These are phyloP conservation scores for Gopherus flavomarginatus DNA, from an alignment of 2,113 vertebrate genomes.

Conservation along the genomic window DNA sequence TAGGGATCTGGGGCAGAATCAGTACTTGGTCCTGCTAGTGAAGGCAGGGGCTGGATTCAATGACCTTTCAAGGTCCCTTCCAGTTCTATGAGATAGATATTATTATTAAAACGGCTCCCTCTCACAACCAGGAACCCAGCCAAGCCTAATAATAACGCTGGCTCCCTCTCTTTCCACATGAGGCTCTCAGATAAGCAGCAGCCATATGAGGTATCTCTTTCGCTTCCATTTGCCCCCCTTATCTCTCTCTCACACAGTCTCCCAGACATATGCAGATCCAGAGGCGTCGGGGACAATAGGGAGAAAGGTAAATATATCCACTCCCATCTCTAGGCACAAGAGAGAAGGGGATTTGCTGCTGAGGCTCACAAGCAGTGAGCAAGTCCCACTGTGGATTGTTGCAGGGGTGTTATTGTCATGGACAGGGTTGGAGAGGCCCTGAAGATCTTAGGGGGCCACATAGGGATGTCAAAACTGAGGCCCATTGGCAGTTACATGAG, in stretches of 20 bases:
- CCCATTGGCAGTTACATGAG: accelerated
- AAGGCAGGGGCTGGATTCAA: too few relatives aligned
- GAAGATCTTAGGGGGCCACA: neutral
- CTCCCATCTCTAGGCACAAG: neutral
- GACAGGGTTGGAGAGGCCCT: neutral
- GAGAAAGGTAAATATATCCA: slow-evolving; percentile 44
- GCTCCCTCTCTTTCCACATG: neutral
- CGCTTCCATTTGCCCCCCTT: neutral
- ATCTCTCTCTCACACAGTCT: neutral
- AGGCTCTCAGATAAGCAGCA: neutral
- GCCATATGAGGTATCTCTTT: neutral
- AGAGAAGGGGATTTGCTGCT: neutral
- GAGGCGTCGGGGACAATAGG: neutral
- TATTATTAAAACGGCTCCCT: neutral
- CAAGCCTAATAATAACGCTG: slow-evolving; percentile 45
- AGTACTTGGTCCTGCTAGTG: too few relatives aligned
- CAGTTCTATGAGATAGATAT: too few relatives aligned
- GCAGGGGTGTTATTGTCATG: neutral
- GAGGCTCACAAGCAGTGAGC: accelerated
- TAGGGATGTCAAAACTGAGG: neutral
- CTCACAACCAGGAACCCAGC: neutral
- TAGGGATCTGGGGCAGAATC: too few relatives aligned
- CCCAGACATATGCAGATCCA: neutral
- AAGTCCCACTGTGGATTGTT: neutral
- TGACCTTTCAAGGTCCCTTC: too few relatives aligned